These are phyloP conservation scores for Ctenoplectra terminalis DNA, from an alignment of 1,140 invertebrate species.

Conservation along the genomic window DNA sequence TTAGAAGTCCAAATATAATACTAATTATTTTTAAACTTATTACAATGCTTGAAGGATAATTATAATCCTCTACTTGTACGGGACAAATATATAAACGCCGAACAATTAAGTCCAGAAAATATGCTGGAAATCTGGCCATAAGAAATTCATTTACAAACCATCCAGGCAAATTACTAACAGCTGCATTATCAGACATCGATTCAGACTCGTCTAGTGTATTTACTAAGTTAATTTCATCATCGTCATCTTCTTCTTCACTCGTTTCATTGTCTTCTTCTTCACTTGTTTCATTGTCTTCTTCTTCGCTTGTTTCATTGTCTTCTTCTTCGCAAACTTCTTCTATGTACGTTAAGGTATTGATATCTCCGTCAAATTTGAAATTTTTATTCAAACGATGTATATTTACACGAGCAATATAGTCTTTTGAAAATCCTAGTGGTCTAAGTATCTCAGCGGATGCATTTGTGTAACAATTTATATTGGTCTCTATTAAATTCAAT, in stretches of 20 bases:
- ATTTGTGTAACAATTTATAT: constrained; percentile 86
- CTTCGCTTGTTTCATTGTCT: background rate
- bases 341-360: constrained; percentile 41
- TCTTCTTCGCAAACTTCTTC: constrained; percentile 21
- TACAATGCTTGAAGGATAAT: constrained; percentile 84
- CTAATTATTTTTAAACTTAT: constrained; percentile 86
- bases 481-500: constrained; percentile 84
- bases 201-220: constrained; percentile 16
- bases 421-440: constrained; percentile 62
- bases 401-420: constrained; percentile 59
- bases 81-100: constrained; percentile 86
- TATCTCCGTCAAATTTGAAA: constrained; percentile 69
- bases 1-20: constrained; percentile 87
- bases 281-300: too few relatives aligned
- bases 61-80: constrained; percentile 89
- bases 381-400: constrained; percentile 14
- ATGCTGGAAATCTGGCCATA: constrained; percentile 84
- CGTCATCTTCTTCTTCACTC: too few relatives aligned
- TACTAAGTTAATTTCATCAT: constrained; percentile 16
- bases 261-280: too few relatives aligned
- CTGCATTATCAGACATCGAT: constrained; percentile 21
- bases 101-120: constrained; percentile 87
- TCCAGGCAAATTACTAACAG: constrained; percentile 78
- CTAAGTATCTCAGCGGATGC: constrained; percentile 83
- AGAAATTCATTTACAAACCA: constrained; percentile 87